Percentiles rank a stretch among this genome's conserved stretches.
phyloP scores from a whole-genome alignment of 1,140 invertebrate genomes.

The Leptinotarsa undecemlineata region DNA sequence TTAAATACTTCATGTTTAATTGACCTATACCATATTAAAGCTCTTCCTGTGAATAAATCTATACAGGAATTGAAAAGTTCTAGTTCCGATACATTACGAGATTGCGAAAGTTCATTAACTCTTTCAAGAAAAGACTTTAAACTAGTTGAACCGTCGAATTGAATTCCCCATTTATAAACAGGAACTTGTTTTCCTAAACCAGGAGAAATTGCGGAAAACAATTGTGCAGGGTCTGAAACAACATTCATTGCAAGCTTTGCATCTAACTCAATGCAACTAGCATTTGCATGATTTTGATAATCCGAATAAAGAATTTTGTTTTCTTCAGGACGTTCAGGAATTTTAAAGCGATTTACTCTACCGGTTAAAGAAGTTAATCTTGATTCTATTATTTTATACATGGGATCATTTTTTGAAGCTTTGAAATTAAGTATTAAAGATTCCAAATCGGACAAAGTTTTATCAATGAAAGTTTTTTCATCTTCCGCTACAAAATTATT shows the following conservation, averaged over 20 bases:
- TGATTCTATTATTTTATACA: background rate
- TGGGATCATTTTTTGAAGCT: background rate
- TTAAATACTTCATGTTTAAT: background rate
- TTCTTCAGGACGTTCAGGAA: background rate
- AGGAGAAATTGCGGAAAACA: background rate
- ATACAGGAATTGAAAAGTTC: slow-evolving; percentile 5
- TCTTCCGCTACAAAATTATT: background rate
- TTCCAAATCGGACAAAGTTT: background rate
- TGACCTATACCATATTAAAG: slow-evolving; percentile 3
- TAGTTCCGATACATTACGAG: background rate
- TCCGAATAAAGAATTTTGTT: background rate
- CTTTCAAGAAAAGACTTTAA: slow-evolving; percentile 5
- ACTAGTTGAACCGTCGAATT: slow-evolving; percentile 1
- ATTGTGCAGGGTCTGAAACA: background rate
- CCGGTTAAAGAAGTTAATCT: slow-evolving; percentile 3
- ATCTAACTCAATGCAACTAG: background rate
- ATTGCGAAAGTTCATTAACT: background rate
- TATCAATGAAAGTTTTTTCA: slow-evolving; percentile 2
- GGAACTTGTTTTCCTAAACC: background rate
- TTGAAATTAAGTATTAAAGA: background rate
- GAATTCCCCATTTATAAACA: background rate
- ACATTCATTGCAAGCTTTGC: background rate
- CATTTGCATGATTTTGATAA: background rate
- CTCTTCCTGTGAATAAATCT: background rate
- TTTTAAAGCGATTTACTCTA: background rate